Conservation (phyloP, 1,140 invertebrate species). For the Melanaphis sacchari region DNA sequence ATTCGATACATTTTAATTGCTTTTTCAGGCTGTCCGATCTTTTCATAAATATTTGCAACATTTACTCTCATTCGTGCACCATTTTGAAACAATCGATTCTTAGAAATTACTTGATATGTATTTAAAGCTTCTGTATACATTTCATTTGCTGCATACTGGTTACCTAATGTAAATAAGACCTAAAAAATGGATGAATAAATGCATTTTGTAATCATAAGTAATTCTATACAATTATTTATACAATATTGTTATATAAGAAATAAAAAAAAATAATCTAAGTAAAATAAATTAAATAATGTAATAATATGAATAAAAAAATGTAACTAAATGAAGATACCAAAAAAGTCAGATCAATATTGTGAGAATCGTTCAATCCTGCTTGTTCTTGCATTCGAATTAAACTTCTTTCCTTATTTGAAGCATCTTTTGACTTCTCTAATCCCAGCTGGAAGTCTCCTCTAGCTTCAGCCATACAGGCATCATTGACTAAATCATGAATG, state of each 20-base stretch:
- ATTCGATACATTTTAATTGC: conserved; percentile 98
- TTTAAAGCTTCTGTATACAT: conserved; percentile 95
- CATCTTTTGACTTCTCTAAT: conserved; percentile 94
- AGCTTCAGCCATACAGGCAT: conserved; percentile 73
- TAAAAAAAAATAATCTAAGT: neutral
- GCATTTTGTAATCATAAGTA: neutral
- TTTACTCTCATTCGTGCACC: conserved; percentile 93
- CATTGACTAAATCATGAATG: conserved; percentile 85
- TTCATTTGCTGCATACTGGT: conserved; percentile 91
- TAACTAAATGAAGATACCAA: conserved; percentile 69
- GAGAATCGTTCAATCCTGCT: conserved; percentile 81
- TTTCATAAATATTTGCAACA: conserved; percentile 98
- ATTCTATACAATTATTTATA: neutral
- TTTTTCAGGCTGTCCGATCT: conserved; percentile 91
- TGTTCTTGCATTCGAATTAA: conserved; percentile 92
- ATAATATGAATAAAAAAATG: neutral
- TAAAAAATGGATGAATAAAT: conserved; percentile 63
- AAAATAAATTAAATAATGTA: neutral
- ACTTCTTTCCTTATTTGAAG: conserved; percentile 87
- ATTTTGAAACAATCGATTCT: conserved; percentile 86
- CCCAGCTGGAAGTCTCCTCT: conserved; percentile 73
- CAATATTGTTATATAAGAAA: neutral
- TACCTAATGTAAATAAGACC: conserved; percentile 93
- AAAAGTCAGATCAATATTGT: conserved; percentile 94
- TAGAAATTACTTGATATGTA: conserved; percentile 89